These are phyloP conservation scores for Junonia oenone DNA, from an alignment of 2,888 invertebrate species.

Conservation along the genomic window DNA sequence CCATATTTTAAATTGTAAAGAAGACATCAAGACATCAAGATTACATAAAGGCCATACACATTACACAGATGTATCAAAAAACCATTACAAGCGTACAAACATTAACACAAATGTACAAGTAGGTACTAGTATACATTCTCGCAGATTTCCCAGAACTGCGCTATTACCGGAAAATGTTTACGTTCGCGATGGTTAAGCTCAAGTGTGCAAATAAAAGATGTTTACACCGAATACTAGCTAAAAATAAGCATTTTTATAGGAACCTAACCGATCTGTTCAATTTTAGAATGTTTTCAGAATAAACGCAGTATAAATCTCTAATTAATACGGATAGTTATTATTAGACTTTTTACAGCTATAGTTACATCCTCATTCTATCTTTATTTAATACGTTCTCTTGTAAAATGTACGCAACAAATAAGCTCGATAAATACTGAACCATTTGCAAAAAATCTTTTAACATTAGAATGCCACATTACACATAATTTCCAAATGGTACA, in stretches of 20 bases:
- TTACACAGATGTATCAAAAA: constrained; percentile 9
- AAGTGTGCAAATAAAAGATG: constrained; percentile 1
- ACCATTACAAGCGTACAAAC: constrained; percentile 12
- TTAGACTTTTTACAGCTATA: no score
- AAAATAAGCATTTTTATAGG: not conserved
- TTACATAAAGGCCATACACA: not conserved
- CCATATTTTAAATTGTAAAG: not conserved
- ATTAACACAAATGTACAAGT: constrained; percentile 12
- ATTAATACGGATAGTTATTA: no score
- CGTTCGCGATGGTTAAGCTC: not conserved
- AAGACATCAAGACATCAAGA: not conserved
- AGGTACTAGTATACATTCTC: constrained; percentile 2
- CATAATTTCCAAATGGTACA: no score
- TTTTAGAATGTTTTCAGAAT: not conserved
- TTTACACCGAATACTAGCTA: not conserved
- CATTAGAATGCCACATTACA: no score
- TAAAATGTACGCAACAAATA: no score
- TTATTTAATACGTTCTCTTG: not conserved
- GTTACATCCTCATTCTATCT: not conserved
- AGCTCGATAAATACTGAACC: no score
- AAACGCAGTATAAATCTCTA: not conserved
- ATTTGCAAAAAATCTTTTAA: no score
- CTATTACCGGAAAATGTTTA: constrained; percentile 15
- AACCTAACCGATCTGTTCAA: not conserved
- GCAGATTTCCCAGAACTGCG: constrained; percentile 16